phyloP scores from a whole-genome alignment of 1,140 invertebrate genomes.

The Stegodyphus dumicola region DNA sequence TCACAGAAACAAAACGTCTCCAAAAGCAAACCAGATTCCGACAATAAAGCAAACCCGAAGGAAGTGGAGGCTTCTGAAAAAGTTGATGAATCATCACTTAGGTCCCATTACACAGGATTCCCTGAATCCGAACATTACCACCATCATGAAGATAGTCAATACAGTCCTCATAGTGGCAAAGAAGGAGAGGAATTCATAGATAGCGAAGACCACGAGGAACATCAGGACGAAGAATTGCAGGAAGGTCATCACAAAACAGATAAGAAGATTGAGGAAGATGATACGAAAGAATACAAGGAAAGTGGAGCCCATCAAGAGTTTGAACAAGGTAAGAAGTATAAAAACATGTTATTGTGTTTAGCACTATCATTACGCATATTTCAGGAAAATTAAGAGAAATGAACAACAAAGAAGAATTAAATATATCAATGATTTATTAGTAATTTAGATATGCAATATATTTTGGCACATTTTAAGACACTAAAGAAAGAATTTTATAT shows the following conservation, averaged over 20 bases:
- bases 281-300: constrained; percentile 3
- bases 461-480: too few species aligned
- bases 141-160: neutral
- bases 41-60: neutral
- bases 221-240: neutral
- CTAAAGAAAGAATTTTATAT: too few species aligned
- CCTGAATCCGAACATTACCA: neutral
- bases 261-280: constrained; percentile 14
- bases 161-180: neutral
- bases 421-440: too few species aligned
- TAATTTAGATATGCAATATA: too few species aligned
- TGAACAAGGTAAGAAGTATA: neutral
- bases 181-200: neutral
- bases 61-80: neutral
- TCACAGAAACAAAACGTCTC: too few species aligned
- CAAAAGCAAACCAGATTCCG: too few species aligned
- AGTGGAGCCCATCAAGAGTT: constrained; percentile 11
- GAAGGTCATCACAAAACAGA: constrained; percentile 13
- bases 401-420: too few species aligned
- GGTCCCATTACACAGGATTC: neutral
- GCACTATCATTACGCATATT: neutral
- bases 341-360: neutral
- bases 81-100: neutral
- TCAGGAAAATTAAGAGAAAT: neutral
- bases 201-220: neutral